These are phyloP conservation scores for Stigmatopora nigra DNA, from an alignment of 2,113 vertebrate genomes.

Conservation along the genomic window DNA sequence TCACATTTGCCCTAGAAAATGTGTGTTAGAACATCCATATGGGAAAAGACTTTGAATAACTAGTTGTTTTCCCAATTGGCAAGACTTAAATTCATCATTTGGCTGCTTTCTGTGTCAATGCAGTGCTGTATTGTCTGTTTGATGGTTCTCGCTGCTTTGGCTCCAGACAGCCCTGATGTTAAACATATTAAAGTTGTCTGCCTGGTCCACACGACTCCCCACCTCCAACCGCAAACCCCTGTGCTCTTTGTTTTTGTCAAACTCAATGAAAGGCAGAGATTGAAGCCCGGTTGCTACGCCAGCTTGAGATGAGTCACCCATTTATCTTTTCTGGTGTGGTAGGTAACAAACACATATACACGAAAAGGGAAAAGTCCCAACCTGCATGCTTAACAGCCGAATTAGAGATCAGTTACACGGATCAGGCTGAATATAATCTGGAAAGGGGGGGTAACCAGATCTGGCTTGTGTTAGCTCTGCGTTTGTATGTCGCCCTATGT, in stretches of 20 bases:
- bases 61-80: neutral
- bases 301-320: slow-evolving; percentile 23
- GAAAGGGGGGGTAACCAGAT: slow-evolving; percentile 41
- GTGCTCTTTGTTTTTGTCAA: slow-evolving; percentile 34
- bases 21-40: too few species aligned
- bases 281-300: slow-evolving; percentile 37
- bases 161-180: slow-evolving; percentile 29
- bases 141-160: slow-evolving; percentile 26
- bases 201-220: slow-evolving; percentile 3
- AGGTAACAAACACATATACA: slow-evolving; percentile 29
- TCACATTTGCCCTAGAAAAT: too few species aligned
- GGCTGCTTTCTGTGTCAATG: neutral
- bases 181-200: slow-evolving; percentile 38
- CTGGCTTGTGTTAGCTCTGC: neutral
- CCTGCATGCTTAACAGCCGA: slow-evolving; percentile 49
- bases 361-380: slow-evolving; percentile 45
- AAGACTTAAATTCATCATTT: neutral
- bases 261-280: slow-evolving; percentile 52
- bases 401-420: slow-evolving; percentile 60
- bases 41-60: too few species aligned
- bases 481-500: neutral
- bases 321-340: slow-evolving; percentile 20
- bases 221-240: neutral
- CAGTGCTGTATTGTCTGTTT: slow-evolving; percentile 4
- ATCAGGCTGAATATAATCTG: slow-evolving; percentile 61